phyloP scores from a whole-genome alignment of 2,113 vertebrate species.

The Nothobranchius kuhntae region DNA sequence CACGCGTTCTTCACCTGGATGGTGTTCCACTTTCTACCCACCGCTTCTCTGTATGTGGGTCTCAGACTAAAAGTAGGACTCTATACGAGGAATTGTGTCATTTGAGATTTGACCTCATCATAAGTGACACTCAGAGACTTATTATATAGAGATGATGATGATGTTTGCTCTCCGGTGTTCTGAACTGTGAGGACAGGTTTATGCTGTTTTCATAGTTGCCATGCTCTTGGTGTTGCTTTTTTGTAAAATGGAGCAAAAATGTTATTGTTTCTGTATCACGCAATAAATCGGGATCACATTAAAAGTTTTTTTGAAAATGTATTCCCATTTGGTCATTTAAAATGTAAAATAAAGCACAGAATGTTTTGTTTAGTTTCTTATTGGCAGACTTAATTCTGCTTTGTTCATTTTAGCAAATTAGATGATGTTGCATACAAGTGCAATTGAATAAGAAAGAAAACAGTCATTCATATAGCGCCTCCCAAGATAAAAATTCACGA shows the following conservation, averaged over 20 bases:
- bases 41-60: conserved; percentile 58
- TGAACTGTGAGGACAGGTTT: conserved; percentile 48
- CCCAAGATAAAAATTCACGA: no score
- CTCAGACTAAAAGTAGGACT: conserved; percentile 71
- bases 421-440: no score
- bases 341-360: neutral
- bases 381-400: no score
- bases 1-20: conserved; percentile 44
- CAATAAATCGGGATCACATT: conserved; percentile 68
- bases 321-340: neutral
- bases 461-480: no score
- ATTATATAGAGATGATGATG: conserved; percentile 54
- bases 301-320: conserved; percentile 24
- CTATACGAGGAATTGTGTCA: conserved; percentile 62
- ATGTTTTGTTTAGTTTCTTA: neutral
- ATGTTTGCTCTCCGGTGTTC: conserved; percentile 42
- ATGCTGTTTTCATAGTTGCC: conserved; percentile 48
- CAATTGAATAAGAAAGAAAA: no score
- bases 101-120: conserved; percentile 59
- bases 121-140: conserved; percentile 67
- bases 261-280: conserved; percentile 63
- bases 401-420: no score
- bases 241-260: conserved; percentile 59
- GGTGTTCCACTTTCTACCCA: conserved; percentile 60
- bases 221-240: conserved; percentile 46